phyloP scores from a whole-genome alignment of 2,888 invertebrate genomes.

The Caenorhabditis sp. region DNA sequence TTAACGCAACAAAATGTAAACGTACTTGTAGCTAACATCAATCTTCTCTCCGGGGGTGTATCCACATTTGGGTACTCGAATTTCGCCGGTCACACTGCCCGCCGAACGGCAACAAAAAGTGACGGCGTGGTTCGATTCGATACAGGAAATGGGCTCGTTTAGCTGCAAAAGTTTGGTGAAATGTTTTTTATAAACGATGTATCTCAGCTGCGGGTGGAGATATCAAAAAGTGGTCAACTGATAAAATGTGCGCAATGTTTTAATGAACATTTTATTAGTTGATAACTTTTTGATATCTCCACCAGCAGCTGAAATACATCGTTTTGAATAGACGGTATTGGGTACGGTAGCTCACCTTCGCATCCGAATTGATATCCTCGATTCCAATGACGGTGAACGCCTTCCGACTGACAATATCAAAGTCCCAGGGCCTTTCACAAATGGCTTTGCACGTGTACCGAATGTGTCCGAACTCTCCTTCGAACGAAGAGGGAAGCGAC shows the following conservation, averaged over 20 bases:
- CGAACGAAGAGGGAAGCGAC: slow-evolving; percentile 77
- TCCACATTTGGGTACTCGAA: slow-evolving; percentile 72
- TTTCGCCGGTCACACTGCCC: slow-evolving; percentile 72
- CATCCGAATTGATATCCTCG: slow-evolving; percentile 78
- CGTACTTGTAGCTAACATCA: slow-evolving; percentile 57
- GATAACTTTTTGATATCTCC: too few relatives aligned
- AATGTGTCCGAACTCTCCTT: slow-evolving; percentile 71
- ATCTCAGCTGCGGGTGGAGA: too few relatives aligned
- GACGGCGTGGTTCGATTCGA: slow-evolving; percentile 72
- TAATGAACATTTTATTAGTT: too few relatives aligned
- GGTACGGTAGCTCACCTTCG: slow-evolving; percentile 41
- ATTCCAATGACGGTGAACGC: slow-evolving; percentile 78
- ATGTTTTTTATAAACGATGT: too few relatives aligned
- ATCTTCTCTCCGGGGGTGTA: slow-evolving; percentile 76
- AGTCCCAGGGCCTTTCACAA: slow-evolving; percentile 79
- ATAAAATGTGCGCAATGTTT: too few relatives aligned
- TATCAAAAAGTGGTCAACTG: too few relatives aligned
- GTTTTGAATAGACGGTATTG: not conserved
- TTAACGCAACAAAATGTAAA: too few relatives aligned
- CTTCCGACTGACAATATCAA: slow-evolving; percentile 74
- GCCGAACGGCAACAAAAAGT: slow-evolving; percentile 74
- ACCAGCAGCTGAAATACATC: too few relatives aligned
- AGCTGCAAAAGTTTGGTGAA: too few relatives aligned
- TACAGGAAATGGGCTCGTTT: slow-evolving; percentile 66
- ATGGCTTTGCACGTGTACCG: slow-evolving; percentile 70